phyloP scores from a whole-genome alignment of 1,140 invertebrate species.

The Maconellicoccus hirsutus region DNA sequence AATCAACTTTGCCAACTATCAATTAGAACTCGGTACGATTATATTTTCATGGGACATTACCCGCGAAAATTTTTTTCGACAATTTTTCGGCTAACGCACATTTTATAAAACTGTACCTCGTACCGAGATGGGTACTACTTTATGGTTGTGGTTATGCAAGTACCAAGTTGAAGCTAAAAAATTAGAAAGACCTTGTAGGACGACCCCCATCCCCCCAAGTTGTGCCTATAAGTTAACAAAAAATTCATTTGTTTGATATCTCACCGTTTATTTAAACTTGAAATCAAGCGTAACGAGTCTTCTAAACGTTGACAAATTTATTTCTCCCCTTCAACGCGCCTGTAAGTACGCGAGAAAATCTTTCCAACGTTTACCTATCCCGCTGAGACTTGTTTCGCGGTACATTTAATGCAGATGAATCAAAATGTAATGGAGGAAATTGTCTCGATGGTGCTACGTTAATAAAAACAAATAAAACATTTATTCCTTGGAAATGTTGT shows the following conservation, averaged over 20 bases:
- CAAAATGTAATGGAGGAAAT: constrained; percentile 13
- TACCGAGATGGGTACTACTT: too few relatives aligned
- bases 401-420: constrained; percentile 14
- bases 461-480: constrained; percentile 17
- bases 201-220: too few relatives aligned
- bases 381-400: constrained; percentile 10
- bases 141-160: too few relatives aligned
- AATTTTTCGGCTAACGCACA: too few relatives aligned
- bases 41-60: too few relatives aligned
- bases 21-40: not conserved
- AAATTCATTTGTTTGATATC: too few relatives aligned
- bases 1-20: not conserved
- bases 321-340: not conserved
- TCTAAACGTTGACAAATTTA: not conserved
- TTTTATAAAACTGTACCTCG: too few relatives aligned
- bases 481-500: constrained; percentile 15
- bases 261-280: too few relatives aligned
- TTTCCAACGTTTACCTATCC: not conserved
- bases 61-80: too few relatives aligned
- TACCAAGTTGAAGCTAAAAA: too few relatives aligned
- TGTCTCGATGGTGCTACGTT: constrained; percentile 2
- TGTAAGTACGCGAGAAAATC: constrained; percentile 2
- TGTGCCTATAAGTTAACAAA: too few relatives aligned
- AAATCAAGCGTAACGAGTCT: not conserved
- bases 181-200: too few relatives aligned